Conservation (phyloP, 2,888 invertebrate species). For the Imbricaverruca yamaguchii region DNA sequence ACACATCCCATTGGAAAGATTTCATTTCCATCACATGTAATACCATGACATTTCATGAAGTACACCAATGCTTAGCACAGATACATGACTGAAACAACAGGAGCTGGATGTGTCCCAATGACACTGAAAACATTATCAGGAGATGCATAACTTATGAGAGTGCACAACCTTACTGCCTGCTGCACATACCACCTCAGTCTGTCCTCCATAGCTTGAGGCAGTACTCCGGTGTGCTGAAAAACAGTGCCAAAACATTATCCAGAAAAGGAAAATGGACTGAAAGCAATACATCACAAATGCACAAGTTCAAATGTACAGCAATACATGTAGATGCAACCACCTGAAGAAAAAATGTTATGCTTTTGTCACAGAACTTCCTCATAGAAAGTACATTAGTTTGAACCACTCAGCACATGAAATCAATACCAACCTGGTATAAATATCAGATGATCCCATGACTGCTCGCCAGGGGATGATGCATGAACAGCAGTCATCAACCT, state of each 20-base stretch:
- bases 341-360: neutral
- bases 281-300: neutral
- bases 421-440: constrained; percentile 16
- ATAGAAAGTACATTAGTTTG: neutral
- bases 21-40: no score
- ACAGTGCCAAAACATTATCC: neutral
- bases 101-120: no score
- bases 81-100: no score
- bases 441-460: constrained; percentile 5
- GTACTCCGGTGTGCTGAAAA: neutral
- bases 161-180: neutral
- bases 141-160: no score
- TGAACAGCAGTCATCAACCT: constrained; percentile 7
- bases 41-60: no score
- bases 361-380: neutral
- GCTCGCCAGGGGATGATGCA: neutral
- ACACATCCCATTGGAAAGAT: no score
- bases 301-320: neutral
- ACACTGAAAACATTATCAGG: no score
- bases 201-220: neutral
- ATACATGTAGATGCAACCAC: neutral
- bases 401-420: neutral
- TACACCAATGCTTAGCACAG: no score
- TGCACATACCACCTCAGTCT: neutral
- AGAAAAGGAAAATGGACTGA: neutral